Evolutionary conservation across 2,113 vertebrate genomes (phyloP).

Genomic region (Tragelaphus scriptus): DNA sequence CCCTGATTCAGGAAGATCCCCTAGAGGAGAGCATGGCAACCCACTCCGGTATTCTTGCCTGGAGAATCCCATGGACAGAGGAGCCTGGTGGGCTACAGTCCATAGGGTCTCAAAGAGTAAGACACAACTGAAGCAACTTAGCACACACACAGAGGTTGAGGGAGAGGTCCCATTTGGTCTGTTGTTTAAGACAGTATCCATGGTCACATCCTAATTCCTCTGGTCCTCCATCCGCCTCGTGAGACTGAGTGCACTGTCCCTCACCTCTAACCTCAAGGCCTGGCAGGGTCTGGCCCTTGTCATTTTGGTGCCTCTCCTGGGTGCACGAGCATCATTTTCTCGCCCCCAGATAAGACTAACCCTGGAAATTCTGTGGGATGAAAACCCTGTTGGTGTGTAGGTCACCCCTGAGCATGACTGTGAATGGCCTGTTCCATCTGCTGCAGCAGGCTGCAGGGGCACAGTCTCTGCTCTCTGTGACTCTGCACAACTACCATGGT

Average conservation of each 20-base stretch:
- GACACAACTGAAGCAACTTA: accelerated
- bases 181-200: too few relatives aligned
- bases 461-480: neutral
- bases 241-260: too few relatives aligned
- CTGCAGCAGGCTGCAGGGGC: neutral
- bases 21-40: neutral
- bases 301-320: neutral
- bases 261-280: neutral
- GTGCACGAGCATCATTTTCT: neutral
- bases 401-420: too few relatives aligned
- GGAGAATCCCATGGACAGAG: neutral
- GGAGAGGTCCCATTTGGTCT: neutral
- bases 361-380: neutral
- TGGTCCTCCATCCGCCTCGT: neutral
- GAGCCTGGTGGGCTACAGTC: neutral
- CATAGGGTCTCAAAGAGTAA: neutral
- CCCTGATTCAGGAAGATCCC: neutral
- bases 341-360: neutral
- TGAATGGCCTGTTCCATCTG: neutral
- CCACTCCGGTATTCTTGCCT: neutral
- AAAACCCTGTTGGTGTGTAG: neutral
- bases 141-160: neutral
- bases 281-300: neutral
- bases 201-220: neutral
- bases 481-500: neutral